These are phyloP conservation scores for Echinops telfairi DNA, from an alignment of 2,113 vertebrate species.

Conservation along the genomic window DNA sequence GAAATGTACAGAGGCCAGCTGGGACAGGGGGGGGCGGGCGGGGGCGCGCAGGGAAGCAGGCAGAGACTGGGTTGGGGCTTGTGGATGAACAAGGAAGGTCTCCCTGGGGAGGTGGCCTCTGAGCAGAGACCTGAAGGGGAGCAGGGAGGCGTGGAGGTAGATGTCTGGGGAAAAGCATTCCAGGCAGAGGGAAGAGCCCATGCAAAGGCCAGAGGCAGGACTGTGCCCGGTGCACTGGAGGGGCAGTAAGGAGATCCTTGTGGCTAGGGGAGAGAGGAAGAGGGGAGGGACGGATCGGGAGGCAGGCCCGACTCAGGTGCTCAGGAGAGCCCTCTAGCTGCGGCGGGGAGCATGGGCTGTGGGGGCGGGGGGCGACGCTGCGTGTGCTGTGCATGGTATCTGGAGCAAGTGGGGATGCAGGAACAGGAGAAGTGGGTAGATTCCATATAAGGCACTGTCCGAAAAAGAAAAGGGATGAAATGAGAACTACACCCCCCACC, in stretches of 20 bases:
- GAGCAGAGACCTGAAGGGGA: not conserved
- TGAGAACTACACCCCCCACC: not conserved
- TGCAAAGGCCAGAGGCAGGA: not conserved
- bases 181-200: not conserved
- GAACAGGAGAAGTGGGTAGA: not conserved
- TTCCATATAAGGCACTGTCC: not conserved
- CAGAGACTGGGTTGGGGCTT: rapidly evolving
- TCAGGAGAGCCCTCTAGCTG: not conserved
- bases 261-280: not conserved
- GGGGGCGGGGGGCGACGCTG: no score
- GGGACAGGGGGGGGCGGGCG: no score
- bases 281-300: not conserved
- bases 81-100: not conserved
- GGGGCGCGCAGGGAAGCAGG: not conserved
- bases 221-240: not conserved
- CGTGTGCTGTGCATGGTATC: no score
- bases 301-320: not conserved
- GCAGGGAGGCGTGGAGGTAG: not conserved
- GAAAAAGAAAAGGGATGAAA: not conserved
- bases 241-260: not conserved
- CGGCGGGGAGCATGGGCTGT: not conserved
- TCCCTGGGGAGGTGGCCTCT: not conserved
- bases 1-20: not conserved
- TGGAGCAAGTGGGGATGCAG: not conserved
- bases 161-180: not conserved